A percentile compares a stretch with the other conserved stretches of the same genome.
Conservation (phyloP, 2,888 invertebrate genomes). For the Lordiphosa andalusiaca region DNA sequence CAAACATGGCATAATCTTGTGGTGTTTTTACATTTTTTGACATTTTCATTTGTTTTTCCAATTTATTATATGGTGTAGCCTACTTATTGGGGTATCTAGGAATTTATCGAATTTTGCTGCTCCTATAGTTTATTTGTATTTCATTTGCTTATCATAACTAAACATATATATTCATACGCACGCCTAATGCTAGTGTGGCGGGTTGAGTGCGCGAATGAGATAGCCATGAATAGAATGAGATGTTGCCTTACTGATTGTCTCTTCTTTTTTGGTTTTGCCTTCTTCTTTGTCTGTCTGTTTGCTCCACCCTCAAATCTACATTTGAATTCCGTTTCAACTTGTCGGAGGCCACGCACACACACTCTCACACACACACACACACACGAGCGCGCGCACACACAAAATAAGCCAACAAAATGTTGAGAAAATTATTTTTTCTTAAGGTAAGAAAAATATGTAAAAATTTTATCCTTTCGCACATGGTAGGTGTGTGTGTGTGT, state of each 20-base stretch:
- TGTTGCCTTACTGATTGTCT: conserved; percentile 66
- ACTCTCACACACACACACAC: conserved; percentile 14
- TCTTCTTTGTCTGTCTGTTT: conserved; percentile 32
- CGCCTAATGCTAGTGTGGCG: conserved; percentile 44
- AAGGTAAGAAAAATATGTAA: conserved; percentile 24
- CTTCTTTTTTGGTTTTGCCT: conserved; percentile 53
- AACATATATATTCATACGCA: conserved; percentile 63
- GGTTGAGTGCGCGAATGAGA: conserved; percentile 1
- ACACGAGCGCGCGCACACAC: conserved; percentile 9
- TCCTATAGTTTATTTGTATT: conserved; percentile 40
- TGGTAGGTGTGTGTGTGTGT: conserved; percentile 8
- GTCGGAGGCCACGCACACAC: conserved; percentile 26
- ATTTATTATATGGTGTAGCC: neutral
- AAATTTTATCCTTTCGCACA: conserved; percentile 52
- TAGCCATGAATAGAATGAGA: conserved; percentile 57
- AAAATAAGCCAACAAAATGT: conserved; percentile 16
- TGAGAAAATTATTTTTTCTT: conserved; percentile 20
- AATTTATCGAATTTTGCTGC: conserved; percentile 64
- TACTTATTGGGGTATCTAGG: conserved; percentile 21
- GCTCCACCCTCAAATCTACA: conserved; percentile 29
- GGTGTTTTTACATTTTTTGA: no score
- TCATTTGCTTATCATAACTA: conserved; percentile 37
- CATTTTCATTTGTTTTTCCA: no score
- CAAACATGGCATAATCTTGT: no score
- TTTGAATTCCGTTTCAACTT: conserved; percentile 15